Base-by-base conservation (phyloP, 2,113 vertebrate species). In the Rafetus swinhoei region DNA sequence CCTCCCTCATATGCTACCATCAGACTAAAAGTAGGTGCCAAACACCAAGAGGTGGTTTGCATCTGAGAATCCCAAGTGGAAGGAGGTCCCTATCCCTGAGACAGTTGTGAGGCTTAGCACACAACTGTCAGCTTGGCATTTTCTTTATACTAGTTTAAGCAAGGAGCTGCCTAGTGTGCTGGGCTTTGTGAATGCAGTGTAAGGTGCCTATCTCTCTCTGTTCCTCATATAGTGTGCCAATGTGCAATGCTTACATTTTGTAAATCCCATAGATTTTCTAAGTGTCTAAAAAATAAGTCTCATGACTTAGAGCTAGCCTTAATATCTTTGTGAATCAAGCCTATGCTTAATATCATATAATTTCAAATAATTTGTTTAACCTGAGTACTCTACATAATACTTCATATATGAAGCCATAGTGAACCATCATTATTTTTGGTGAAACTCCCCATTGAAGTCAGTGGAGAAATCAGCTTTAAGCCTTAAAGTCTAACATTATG, bases 341-440 rank as follows among this genome's bases (percentile, higher is more conserved):
- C 16, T n/a, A 2, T 19, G 65, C 7, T 35, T 72, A 35, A 32
- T 11, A 72, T n/a, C 32, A 35, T 35, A 35, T 21, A 72, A 72
- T 72, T 8, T 15, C 65, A 69, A 72, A 3, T 5, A 4, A 21
- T 72, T 72, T 72, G 65, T 35, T 72, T 72, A 35, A 35, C 32
- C 16, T 21, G 65, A 35, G 19, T 72, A 35, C 10, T 72, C 32
- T 72, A 35, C 65, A 72, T 72, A 72, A 35, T 35, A 11, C 4
- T 35, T 72, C 21, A 35, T 72, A 35, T 35, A 19, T 65, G 62
- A 3, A 27, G 6, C 62, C 62, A 16, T 32, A 16, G 27, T 65
- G 62, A 65, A 16, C 29, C 15, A 32, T 27, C 12, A 2, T 29
- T 79, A 15, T 25, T 74, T 7, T 0, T 6, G 1, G 0, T 3